Conservation (phyloP, 1,140 invertebrate species). For the Drosophila leontia region DNA sequence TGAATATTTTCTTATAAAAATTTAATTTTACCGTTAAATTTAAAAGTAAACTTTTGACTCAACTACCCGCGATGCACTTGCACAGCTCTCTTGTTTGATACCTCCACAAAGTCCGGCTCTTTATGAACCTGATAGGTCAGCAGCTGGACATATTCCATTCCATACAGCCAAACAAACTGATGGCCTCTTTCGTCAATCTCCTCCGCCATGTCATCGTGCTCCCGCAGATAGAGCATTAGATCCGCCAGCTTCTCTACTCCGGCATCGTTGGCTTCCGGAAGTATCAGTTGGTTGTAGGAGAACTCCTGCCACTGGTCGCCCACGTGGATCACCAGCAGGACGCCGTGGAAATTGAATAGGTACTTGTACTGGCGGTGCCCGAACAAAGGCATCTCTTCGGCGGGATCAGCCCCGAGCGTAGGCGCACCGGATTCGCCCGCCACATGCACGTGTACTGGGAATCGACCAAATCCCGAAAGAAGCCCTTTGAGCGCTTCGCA, state of each 20-base stretch:
- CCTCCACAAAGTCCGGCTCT: conserved; percentile 72
- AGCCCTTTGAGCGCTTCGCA: conserved; percentile 90
- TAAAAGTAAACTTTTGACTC: no score
- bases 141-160: conserved; percentile 92
- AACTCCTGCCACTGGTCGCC: no score
- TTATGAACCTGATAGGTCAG: conserved; percentile 89
- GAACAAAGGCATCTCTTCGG: conserved; percentile 94
- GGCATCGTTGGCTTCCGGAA: no score
- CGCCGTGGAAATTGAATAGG: conserved; percentile 98
- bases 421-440: conserved; percentile 94
- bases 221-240: conserved; percentile 91
- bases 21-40: conserved; percentile 1
- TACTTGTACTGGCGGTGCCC: conserved; percentile 97
- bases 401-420: conserved; percentile 92
- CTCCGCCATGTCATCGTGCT: conserved; percentile 90
- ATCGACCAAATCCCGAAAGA: conserved; percentile 96
- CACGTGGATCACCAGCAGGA: no score
- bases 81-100: conserved; percentile 8
- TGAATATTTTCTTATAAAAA: conserved; percentile 3
- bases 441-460: conserved; percentile 98
- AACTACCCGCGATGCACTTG: conserved; percentile 15
- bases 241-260: no score
- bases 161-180: conserved; percentile 93
- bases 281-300: no score
- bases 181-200: conserved; percentile 93